Evolutionary conservation across 2,888 invertebrate species (phyloP).

Genomic region (Hypolimnas misippus): DNA sequence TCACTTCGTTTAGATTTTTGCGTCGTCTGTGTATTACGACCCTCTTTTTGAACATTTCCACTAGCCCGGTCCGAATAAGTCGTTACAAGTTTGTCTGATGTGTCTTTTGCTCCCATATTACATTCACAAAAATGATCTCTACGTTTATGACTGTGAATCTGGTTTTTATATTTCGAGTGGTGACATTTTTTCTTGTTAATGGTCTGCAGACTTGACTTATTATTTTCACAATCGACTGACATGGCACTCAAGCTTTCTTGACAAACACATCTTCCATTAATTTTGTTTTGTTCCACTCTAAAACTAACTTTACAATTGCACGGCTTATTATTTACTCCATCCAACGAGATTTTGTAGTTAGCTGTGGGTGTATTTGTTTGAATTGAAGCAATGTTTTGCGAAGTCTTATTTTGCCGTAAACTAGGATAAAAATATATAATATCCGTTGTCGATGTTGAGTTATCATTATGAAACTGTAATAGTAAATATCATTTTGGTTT

Average conservation of each 20-base stretch:
- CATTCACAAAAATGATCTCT: constrained; percentile 43
- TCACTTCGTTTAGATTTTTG: constrained; percentile 18
- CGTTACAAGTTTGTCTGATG: constrained; percentile 52
- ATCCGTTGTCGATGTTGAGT: constrained; percentile 72
- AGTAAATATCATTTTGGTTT: too few relatives aligned
- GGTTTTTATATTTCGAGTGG: constrained; percentile 22
- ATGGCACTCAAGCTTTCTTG: constrained; percentile 30
- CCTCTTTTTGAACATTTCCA: constrained; percentile 36
- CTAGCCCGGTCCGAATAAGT: constrained; percentile 53
- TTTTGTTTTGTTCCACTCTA: constrained; percentile 8
- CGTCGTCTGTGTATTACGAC: constrained; percentile 28
- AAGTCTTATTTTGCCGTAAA: constrained; percentile 45
- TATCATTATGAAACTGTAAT: constrained; percentile 73
- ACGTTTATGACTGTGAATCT: constrained; percentile 8
- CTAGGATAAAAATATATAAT: constrained; percentile 67
- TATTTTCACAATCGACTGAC: constrained; percentile 39
- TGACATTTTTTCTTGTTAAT: constrained; percentile 17
- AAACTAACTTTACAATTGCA: constrained; percentile 48
- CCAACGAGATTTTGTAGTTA: constrained; percentile 35
- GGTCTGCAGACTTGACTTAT: constrained; percentile 2
- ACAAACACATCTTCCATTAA: constrained; percentile 7
- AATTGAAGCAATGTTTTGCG: constrained; percentile 47
- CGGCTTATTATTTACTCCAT: constrained; percentile 44
- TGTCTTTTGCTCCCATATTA: constrained; percentile 22
- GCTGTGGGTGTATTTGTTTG: constrained; percentile 52